Evolutionary conservation across 1,140 invertebrate genomes (phyloP).

Genomic region (Zaprionus ornatus): DNA sequence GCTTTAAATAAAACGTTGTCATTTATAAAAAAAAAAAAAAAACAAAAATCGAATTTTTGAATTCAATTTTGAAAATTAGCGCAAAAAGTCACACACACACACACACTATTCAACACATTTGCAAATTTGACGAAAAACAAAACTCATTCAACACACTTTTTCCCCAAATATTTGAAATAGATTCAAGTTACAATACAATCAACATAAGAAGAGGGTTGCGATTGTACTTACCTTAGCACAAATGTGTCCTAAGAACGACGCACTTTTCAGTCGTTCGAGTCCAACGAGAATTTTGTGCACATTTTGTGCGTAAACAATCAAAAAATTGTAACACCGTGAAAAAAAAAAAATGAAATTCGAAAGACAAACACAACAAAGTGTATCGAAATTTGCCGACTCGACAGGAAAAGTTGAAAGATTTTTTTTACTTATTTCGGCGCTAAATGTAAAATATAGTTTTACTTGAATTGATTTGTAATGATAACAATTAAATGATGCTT

Average conservation of each 20-base stretch:
- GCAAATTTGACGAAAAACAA: neutral
- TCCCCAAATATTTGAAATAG: neutral
- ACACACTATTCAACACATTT: neutral
- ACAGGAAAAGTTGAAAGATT: neutral
- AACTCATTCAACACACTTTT: neutral
- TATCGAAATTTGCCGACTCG: neutral
- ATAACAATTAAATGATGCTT: too few relatives aligned
- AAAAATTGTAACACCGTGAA: conserved; percentile 38
- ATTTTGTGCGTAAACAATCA: conserved; percentile 63
- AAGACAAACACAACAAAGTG: conserved; percentile 15
- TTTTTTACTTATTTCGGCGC: neutral
- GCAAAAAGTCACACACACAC: neutral
- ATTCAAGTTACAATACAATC: neutral
- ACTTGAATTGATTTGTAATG: neutral
- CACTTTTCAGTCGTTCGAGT: conserved; percentile 76
- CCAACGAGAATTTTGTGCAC: conserved; percentile 73
- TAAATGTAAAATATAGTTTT: neutral
- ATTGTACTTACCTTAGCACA: conserved; percentile 22
- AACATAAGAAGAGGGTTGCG: neutral
- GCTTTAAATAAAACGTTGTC: too few relatives aligned
- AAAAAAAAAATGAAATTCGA: conserved; percentile 12
- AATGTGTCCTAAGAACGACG: conserved; percentile 46
- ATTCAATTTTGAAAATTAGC: neutral
- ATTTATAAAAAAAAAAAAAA: neutral
- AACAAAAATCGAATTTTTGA: neutral